Evolutionary conservation across 2,888 invertebrate genomes (phyloP), one percentile per base, ranked within the genome.

Genomic region (Deilephila elpenor): DNA sequence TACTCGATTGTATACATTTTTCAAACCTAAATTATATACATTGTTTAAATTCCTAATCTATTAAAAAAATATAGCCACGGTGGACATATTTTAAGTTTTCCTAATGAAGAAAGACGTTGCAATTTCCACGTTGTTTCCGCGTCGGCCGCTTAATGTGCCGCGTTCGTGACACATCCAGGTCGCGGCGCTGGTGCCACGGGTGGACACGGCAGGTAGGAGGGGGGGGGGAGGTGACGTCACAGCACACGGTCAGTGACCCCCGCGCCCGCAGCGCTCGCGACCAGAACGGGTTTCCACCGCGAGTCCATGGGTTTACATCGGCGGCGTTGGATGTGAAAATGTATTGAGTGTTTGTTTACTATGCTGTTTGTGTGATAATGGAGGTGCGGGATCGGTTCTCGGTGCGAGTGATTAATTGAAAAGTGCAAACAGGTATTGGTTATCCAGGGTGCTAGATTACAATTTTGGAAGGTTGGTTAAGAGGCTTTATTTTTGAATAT

Each of bases 121-220:
- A 67, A 67, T 67, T 67, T 67, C 25, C 67, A 67, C 51, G n/a
- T 37, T 64, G 37, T 37, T 64, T 64, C 37, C 64, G 64, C 64
- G 67, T 67, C 8, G 44, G 37, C 20, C 44, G 44, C 44, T 67
- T 67, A 51, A 67, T 67, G 67, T 67, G 67, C 67, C 44, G 25
- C 29, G 67, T 67, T 67, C 67, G 67, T 67, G 67, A 67, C 67
- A 67, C 67, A 67, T 60, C 29, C 60, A 60, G 60, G 60, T 60
- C 29, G 60, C 56, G 60, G 29, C 17, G 67, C 37, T 51, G 20
- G 67, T 67, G 20, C 44, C 64, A 64, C 37, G 20, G 4, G 20
- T 17, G 34, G 14, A 37, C 11, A 44, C 8, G 20, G 67, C 4
- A 8, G 20, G 64, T 11, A 14, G 51, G 67, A 44, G 51, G 6